phyloP scores from a whole-genome alignment of 30 jellyfish, hydroid and myxozoan genomes.

The Sanderia malayensis region DNA sequence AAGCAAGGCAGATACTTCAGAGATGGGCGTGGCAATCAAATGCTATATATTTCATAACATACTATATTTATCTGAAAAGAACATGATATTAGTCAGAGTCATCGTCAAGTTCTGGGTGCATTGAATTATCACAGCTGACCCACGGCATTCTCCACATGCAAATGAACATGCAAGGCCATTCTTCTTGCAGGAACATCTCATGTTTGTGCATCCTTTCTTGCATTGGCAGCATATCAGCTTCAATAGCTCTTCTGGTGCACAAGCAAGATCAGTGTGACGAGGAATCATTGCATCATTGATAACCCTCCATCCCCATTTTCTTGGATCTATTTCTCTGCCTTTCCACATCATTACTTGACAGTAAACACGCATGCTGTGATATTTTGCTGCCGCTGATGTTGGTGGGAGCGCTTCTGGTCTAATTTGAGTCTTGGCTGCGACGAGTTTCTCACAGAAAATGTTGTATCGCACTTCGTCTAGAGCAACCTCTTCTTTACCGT shows the following conservation, averaged over 20 bases:
- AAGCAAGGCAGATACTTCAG: no score
- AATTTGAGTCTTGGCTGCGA: slow-evolving; percentile 24
- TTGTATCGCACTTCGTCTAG: slow-evolving; percentile 52
- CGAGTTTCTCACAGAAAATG: slow-evolving; percentile 50
- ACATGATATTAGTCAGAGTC: no score
- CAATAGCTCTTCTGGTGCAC: slow-evolving; percentile 70
- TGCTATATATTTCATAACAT: no score
- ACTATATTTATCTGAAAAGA: no score
- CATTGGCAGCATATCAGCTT: slow-evolving; percentile 56
- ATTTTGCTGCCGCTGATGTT: slow-evolving; percentile 64
- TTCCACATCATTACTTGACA: slow-evolving; percentile 46
- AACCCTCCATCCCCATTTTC: slow-evolving; percentile 55
- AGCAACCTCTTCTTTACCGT: slow-evolving; percentile 35
- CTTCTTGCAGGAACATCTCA: slow-evolving; percentile 58
- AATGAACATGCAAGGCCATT: slow-evolving; percentile 49
- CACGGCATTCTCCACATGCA: slow-evolving; percentile 62
- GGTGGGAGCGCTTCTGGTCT: slow-evolving; percentile 67
- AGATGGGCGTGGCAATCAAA: no score
- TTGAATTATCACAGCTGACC: slow-evolving; percentile 58
- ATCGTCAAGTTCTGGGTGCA: slow-evolving; percentile 35
- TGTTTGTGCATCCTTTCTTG: slow-evolving; percentile 46
- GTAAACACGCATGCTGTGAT: slow-evolving; percentile 48
- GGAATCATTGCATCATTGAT: slow-evolving; percentile 40
- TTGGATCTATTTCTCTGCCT: slow-evolving; percentile 54
- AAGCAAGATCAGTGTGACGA: slow-evolving; percentile 45